A percentile compares a stretch with the other conserved stretches of the same genome.
phyloP scores from a whole-genome alignment of 1,140 invertebrate species.

The Marisa cornuarietis region DNA sequence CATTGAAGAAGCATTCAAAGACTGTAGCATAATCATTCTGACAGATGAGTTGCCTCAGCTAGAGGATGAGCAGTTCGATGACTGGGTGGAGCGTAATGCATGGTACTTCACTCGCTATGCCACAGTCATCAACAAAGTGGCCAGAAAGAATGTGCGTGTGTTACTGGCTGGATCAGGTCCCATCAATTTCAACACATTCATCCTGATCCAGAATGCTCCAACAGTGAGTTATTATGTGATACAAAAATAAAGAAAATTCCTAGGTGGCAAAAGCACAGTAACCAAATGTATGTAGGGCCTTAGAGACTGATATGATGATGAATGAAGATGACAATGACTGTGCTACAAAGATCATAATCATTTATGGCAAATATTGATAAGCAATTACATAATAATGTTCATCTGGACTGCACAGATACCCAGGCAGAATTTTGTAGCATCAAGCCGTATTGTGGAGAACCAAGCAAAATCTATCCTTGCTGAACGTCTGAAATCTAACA shows the following conservation, averaged over 20 bases:
- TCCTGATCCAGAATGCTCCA: constrained; percentile 57
- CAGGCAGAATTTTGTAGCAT: constrained; percentile 57
- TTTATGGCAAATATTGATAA: too few species aligned
- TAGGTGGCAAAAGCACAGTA: too few species aligned
- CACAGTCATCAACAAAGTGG: constrained; percentile 52
- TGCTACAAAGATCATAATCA: too few species aligned
- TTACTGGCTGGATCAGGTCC: constrained; percentile 58
- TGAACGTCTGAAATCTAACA: constrained; percentile 55
- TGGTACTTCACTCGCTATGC: constrained; percentile 54
- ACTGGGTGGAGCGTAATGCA: constrained; percentile 55
- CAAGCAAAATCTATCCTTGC: constrained; percentile 60
- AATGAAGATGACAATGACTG: too few species aligned
- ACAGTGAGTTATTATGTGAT: constrained; percentile 18
- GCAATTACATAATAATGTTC: too few species aligned
- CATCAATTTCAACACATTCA: constrained; percentile 57
- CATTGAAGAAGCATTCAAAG: constrained; percentile 53
- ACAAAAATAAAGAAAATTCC: too few species aligned
- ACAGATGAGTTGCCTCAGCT: constrained; percentile 53
- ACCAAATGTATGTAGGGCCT: too few species aligned
- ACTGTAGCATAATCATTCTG: constrained; percentile 57
- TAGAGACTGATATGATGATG: too few species aligned
- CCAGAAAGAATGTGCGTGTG: constrained; percentile 50
- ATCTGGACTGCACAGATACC: constrained; percentile 31
- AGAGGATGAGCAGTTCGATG: constrained; percentile 42
- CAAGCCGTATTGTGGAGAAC: constrained; percentile 58